Evolutionary conservation across 2,113 vertebrate species (phyloP).

Genomic region (Garra rufa): DNA sequence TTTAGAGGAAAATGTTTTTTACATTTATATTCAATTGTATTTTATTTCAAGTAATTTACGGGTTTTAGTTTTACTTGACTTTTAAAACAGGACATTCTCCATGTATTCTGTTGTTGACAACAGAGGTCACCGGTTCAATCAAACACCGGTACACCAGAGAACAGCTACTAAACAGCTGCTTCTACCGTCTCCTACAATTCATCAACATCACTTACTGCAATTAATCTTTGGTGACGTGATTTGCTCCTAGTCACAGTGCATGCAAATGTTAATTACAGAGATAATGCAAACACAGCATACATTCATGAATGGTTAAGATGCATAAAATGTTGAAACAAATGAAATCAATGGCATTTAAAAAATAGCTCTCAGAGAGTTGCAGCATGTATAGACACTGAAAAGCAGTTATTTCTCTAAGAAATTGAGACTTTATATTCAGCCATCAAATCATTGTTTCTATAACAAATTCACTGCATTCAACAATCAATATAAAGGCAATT

Average conservation of each 20-base stretch:
- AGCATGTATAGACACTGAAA: not conserved
- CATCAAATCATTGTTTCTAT: not conserved
- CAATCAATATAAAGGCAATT: not conserved
- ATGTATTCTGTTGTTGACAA: not conserved
- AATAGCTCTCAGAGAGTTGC: not conserved
- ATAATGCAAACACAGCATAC: not conserved
- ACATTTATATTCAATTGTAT: too few relatives aligned
- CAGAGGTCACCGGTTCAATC: not conserved
- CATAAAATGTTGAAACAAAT: not conserved
- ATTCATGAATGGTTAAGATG: not conserved
- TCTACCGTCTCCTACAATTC: not conserved
- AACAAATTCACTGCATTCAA: not conserved
- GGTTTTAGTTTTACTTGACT: not conserved
- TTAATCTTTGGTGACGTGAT: conserved; percentile 1
- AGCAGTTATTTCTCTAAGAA: not conserved
- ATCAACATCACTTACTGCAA: conserved; percentile 13
- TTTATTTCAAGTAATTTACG: too few relatives aligned
- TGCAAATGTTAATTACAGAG: not conserved
- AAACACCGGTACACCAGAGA: not conserved
- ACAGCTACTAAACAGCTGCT: not conserved
- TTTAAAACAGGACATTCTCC: not conserved
- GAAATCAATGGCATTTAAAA: not conserved
- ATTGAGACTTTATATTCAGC: not conserved
- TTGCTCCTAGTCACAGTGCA: not conserved
- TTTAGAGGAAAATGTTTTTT: too few relatives aligned